Base-by-base conservation (phyloP, 2,797 vertebrate genomes). In the Trachops cirrhosus region DNA sequence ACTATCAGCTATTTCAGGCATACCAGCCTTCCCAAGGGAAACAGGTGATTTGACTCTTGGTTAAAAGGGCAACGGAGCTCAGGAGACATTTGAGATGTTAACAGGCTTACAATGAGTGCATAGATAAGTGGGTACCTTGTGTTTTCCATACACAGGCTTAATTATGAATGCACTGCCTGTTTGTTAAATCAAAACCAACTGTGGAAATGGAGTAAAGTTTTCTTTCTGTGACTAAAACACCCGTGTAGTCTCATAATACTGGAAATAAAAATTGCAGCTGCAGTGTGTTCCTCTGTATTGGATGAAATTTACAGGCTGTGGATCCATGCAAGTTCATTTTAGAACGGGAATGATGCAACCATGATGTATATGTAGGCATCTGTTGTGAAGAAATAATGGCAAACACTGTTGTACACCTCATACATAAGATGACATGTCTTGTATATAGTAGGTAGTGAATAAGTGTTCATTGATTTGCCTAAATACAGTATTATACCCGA, bases 21-120 rank as follows among this genome's bases (percentile, higher is more conserved):
- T 9, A 39, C 37, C 64, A 90, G 57, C 7, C 16, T 90, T 92
- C 96, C 93, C 93, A 48, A 15, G 94, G 92, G 94, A 95, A 44
- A 83, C 54, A 93, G 86, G 73, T 87, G 68, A 87, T 86, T 94
- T 94, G 92, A 57, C 41, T 84, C 29, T 93, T 70, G 95, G 91
- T 92, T 93, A 89, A 97, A 97, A 97, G 95, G 96, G 93, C 92
- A 93, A 24, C 44, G 46, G 68, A 50, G 84, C 96, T 95, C 91
- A n/a, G 46, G 93, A 92, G 93, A 87, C 50, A 64, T 67, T 29
- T 52, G 52, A 67, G 74, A 88, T 83, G 89, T 88, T 97, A 93
- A 95, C 77, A 88, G 91, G 77, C 78, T 93, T 86, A 73, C 91
- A 79, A 46, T 74, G 96, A 88, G 50, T 57, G 88, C 54, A 74